Conservation (phyloP, 2,113 vertebrate species). For the Eretmochelys imbricata region DNA sequence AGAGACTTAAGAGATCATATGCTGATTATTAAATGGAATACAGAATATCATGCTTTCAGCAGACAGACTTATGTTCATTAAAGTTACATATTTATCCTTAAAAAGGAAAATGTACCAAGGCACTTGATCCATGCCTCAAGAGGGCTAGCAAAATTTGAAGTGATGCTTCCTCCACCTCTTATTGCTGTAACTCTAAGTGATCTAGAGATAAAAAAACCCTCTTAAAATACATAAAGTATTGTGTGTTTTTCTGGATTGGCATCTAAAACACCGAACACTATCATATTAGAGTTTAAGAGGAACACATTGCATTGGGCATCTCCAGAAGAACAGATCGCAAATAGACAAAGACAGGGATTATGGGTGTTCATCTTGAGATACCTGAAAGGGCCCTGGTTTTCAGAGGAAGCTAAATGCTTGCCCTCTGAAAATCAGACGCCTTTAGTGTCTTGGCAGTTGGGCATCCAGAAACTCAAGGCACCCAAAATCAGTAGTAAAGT, state of each 20-base stretch:
- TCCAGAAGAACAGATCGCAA: background rate
- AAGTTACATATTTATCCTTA: conserved; percentile 55
- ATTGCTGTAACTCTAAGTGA: background rate
- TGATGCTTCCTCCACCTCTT: background rate
- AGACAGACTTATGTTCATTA: conserved; percentile 62
- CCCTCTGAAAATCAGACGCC: background rate
- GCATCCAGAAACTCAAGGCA: conserved; percentile 25
- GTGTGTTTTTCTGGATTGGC: background rate
- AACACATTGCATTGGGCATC: background rate
- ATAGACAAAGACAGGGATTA: background rate
- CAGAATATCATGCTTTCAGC: conserved; percentile 52
- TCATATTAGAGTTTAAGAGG: background rate
- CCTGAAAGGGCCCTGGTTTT: background rate
- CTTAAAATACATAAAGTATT: background rate
- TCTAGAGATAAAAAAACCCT: background rate
- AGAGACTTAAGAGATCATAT: conserved; percentile 63
- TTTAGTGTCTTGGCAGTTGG: background rate
- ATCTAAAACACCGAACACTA: background rate
- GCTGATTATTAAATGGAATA: conserved; percentile 62
- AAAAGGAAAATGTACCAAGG: conserved; percentile 52
- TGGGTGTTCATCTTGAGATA: background rate
- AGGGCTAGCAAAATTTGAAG: conserved; percentile 36
- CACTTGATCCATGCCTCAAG: conserved; percentile 31
- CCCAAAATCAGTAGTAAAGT: conserved; percentile 10
- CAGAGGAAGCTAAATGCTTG: background rate